Conservation (phyloP, 2,797 vertebrate genomes). For the Alcedo quadribrachys region DNA sequence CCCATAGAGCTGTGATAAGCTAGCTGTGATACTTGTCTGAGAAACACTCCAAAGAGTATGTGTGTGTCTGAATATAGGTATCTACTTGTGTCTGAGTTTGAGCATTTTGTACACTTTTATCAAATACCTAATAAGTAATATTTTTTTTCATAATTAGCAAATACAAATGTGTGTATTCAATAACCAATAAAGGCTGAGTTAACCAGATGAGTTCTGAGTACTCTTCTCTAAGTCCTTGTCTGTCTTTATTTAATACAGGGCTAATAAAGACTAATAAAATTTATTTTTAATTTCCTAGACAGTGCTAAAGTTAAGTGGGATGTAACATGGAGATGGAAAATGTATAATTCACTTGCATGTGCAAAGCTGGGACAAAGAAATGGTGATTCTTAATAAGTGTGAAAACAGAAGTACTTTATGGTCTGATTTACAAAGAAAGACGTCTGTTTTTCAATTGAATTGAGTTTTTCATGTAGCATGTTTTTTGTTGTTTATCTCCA, state of each 20-base stretch:
- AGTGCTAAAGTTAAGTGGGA: neutral
- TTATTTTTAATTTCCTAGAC: neutral
- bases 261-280: neutral
- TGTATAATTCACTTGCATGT: neutral
- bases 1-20: accelerated
- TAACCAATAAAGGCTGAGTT: neutral
- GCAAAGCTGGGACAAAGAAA: neutral
- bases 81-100: neutral
- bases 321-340: neutral
- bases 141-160: neutral
- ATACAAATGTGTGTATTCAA: neutral
- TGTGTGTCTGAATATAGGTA: neutral
- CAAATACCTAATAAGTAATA: neutral
- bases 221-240: neutral
- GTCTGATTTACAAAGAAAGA: neutral
- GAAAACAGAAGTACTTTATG: neutral
- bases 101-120: neutral
- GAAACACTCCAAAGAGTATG: neutral
- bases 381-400: neutral
- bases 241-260: neutral
- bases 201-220: neutral
- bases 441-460: neutral
- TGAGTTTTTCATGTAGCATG: neutral
- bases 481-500: too few relatives aligned
- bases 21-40: accelerated